These are phyloP conservation scores for Drosophila borealis DNA, from an alignment of 2,888 invertebrate species.

Conservation along the genomic window DNA sequence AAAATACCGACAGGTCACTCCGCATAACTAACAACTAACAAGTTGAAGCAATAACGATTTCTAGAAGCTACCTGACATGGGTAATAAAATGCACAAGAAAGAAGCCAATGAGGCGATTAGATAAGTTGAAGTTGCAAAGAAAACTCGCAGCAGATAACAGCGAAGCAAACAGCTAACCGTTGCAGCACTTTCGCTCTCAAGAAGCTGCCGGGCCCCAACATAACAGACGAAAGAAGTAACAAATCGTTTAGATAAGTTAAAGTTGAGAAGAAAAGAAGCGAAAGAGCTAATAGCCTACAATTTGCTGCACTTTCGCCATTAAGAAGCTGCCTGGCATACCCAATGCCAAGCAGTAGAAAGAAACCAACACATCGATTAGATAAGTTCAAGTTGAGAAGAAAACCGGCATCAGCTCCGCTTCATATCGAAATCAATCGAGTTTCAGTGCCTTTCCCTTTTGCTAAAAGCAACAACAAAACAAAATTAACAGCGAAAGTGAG, in stretches of 20 bases:
- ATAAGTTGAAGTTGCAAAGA: not conserved
- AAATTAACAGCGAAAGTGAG: slow-evolving; percentile 50
- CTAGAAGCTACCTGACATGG: too few species aligned
- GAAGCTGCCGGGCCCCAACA: slow-evolving; percentile 6
- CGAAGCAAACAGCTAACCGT: not conserved
- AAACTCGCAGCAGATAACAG: not conserved
- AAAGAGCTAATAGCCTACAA: too few species aligned
- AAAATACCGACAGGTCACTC: too few species aligned
- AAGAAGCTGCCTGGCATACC: not conserved
- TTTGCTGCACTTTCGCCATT: not conserved
- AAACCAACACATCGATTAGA: slow-evolving; percentile 9
- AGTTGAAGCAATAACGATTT: too few species aligned
- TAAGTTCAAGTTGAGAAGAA: slow-evolving; percentile 6
- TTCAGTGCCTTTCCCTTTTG: slow-evolving; percentile 57
- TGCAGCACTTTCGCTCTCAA: slow-evolving; percentile 50
- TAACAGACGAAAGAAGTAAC: not conserved
- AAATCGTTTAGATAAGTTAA: slow-evolving; percentile 10
- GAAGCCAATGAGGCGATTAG: slow-evolving; percentile 9
- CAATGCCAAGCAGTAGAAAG: not conserved
- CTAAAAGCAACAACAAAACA: slow-evolving; percentile 30
- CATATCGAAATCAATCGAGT: slow-evolving; percentile 20
- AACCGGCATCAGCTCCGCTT: slow-evolving; percentile 7
- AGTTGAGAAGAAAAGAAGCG: not conserved
- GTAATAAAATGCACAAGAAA: not conserved
- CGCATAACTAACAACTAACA: too few species aligned